Evolutionary conservation across 2,797 vertebrate genomes (phyloP).

Genomic region (Leontocebus nigricollis): DNA sequence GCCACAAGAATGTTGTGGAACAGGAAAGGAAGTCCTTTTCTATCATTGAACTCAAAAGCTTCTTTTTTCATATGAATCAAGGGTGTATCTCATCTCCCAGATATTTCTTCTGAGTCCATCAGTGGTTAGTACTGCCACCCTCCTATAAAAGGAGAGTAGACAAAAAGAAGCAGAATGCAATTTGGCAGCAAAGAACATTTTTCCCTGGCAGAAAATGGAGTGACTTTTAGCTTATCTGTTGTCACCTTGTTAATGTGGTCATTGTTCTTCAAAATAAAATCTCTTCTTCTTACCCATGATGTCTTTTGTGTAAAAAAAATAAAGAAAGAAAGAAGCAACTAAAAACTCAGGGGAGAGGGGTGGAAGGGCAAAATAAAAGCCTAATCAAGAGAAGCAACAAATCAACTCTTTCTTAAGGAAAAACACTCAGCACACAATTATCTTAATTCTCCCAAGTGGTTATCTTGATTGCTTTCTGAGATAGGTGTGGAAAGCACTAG

Average conservation of each 20-base stretch:
- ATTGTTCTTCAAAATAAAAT: constrained; percentile 80
- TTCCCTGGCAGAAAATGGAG: constrained; percentile 73
- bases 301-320: constrained; percentile 42
- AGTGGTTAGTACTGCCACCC: constrained; percentile 54
- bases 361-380: constrained; percentile 16
- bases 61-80: constrained; percentile 64
- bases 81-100: constrained; percentile 63
- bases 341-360: constrained; percentile 37
- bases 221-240: constrained; percentile 79
- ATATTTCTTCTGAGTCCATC: constrained; percentile 67
- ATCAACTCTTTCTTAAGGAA: constrained; percentile 60
- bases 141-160: constrained; percentile 64
- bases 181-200: constrained; percentile 69
- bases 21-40: constrained; percentile 57
- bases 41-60: constrained; percentile 59
- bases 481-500: constrained; percentile 52
- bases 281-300: constrained; percentile 69
- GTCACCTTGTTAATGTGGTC: constrained; percentile 79
- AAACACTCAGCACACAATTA: constrained; percentile 57
- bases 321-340: not conserved
- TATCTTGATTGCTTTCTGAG: constrained; percentile 63
- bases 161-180: constrained; percentile 67
- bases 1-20: constrained; percentile 58
- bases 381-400: constrained; percentile 60
- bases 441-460: constrained; percentile 55